These are phyloP conservation scores for Donacobius atricapilla DNA, from an alignment of 2,113 vertebrate genomes.

Conservation along the genomic window DNA sequence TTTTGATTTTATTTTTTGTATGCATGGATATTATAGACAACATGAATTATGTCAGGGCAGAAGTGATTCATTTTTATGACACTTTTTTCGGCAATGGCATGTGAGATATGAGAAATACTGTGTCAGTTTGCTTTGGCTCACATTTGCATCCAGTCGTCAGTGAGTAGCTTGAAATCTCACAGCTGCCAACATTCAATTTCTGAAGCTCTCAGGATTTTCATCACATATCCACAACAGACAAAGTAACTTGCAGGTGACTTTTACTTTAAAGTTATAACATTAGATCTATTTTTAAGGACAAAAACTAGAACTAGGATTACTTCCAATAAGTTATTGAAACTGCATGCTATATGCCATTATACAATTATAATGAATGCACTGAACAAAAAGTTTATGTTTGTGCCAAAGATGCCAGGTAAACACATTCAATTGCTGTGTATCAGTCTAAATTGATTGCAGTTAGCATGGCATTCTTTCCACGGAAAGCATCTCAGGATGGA, in stretches of 20 bases:
- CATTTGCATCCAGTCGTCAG: not conserved
- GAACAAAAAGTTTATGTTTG: constrained; percentile 9
- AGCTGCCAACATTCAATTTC: not conserved
- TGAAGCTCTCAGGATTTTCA: not conserved
- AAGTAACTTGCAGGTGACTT: not conserved
- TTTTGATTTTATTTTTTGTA: constrained; percentile 1
- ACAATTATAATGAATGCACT: not conserved
- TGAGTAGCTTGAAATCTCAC: constrained; percentile 10
- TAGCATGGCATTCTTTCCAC: not conserved
- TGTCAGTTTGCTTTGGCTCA: not conserved
- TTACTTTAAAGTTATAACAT: not conserved
- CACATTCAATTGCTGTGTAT: not conserved
- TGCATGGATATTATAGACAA: not conserved
- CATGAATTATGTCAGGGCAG: not conserved
- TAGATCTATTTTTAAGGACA: not conserved
- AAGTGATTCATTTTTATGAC: constrained; percentile 30
- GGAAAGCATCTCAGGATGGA: not conserved
- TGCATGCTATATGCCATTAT: not conserved
- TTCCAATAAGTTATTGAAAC: not conserved
- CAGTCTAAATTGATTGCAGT: not conserved
- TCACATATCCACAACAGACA: not conserved
- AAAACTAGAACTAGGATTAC: not conserved
- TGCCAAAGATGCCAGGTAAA: constrained; percentile 9
- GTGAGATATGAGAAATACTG: not conserved
- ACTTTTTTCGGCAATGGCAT: not conserved